Evolutionary conservation across 2,797 vertebrate genomes (phyloP), one percentile per base, ranked within the genome.

Genomic region (Acanthis flammea): DNA sequence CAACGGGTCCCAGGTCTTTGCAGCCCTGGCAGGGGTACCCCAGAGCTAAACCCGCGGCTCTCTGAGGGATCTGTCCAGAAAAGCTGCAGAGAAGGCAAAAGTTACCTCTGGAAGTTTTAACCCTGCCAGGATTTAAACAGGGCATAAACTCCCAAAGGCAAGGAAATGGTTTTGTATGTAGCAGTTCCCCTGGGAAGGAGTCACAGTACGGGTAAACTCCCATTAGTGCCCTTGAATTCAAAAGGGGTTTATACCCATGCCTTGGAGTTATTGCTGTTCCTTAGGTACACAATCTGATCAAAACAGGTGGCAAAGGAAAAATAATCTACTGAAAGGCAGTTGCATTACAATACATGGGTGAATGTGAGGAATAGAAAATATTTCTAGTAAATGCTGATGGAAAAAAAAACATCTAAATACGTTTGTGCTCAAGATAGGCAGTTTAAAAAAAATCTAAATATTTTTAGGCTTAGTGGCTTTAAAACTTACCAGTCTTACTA

Each of bases 401-500:
- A 68, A 88, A 35, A 35, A 35, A 35, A 35, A 35, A 35, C 19
- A 55, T 11, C 44, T 51, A 80, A 65, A 41, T 13, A 15, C 24
- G 19, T 68, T 91, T 73, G 47, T 50, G 23, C 17, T 81, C 24
- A 82, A 53, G 25, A 58, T 9, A 61, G 10, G 9, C 6, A 51
- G 45, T 48, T 48, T 67, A 2, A 53, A 60, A 62, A 14, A 37
- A 33, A 57, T 1, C 19, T 12, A 74, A 80, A 54, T 45, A 65
- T 48, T 93, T 76, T 94, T 53, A 84, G 93, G 57, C 31, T n/a
- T 72, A 79, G 47, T 87, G 41, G 63, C 28, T 73, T 94, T 94
- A 94, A 97, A 94, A 91, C 45, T 93, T 92, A 91, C 51, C 55
- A 92, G 50, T 82, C 84, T 57, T 77, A 85, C 89, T 95, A 97